Conservation (phyloP, 2,888 invertebrate genomes). For the Eristalis pertinax region DNA sequence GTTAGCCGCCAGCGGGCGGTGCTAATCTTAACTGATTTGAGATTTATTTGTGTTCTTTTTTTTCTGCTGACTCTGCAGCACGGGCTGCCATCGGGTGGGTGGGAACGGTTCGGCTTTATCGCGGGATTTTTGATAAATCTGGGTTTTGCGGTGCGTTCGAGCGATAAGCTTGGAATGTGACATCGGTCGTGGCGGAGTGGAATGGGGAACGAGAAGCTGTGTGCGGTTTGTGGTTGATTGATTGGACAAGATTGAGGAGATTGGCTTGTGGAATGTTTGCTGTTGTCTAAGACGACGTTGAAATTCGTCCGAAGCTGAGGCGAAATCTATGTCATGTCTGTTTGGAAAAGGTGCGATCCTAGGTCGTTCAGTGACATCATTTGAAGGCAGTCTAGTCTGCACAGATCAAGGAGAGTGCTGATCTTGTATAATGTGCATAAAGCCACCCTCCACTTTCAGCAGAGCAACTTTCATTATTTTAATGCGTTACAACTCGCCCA, state of each 20-base stretch:
- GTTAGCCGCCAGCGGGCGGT: slow-evolving; percentile 22
- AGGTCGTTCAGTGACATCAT: too few species aligned
- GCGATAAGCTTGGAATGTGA: not conserved
- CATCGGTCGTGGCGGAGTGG: not conserved
- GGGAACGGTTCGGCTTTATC: not conserved
- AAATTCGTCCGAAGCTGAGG: too few species aligned
- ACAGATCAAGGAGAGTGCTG: too few species aligned
- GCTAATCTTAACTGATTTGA: slow-evolving; percentile 31
- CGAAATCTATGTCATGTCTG: too few species aligned
- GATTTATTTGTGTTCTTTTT: not conserved
- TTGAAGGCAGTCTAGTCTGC: too few species aligned
- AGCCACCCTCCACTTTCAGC: too few species aligned
- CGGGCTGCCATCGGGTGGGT: not conserved
- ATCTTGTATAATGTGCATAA: too few species aligned
- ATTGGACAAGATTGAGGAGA: not conserved
- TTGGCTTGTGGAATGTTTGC: not conserved
- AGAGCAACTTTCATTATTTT: too few species aligned
- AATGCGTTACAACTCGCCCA: too few species aligned
- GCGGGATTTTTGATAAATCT: not conserved
- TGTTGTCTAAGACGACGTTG: too few species aligned
- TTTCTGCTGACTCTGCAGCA: not conserved
- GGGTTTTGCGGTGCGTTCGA: not conserved
- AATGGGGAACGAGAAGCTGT: not conserved
- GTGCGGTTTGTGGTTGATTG: not conserved
- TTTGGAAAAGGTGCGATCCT: too few species aligned